A percentile compares a stretch with the other conserved stretches of the same genome.
Conservation (phyloP, 2,113 vertebrate species). For the Chlorodrepanis virens region DNA sequence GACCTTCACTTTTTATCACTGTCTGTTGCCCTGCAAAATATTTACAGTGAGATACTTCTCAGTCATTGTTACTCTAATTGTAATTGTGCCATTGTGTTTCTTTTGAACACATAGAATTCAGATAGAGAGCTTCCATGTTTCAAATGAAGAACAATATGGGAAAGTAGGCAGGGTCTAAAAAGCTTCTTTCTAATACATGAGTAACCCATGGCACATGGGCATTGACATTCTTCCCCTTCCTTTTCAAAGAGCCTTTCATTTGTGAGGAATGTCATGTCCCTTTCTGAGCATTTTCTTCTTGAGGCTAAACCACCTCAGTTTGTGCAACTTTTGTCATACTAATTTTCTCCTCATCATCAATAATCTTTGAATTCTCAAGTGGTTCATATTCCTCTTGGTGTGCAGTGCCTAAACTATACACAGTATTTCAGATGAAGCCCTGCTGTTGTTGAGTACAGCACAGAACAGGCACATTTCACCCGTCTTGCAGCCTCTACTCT, state of each 20-base stretch:
- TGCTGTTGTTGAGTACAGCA: neutral
- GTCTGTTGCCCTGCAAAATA: neutral
- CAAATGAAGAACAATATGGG: neutral
- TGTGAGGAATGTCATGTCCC: neutral
- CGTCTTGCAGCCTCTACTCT: neutral
- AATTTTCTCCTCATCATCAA: neutral
- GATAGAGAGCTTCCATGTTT: neutral
- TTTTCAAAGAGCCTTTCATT: neutral
- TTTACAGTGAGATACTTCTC: neutral
- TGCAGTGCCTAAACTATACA: neutral
- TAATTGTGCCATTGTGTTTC: neutral
- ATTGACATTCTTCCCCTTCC: neutral
- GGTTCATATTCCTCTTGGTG: neutral
- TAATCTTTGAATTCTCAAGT: neutral
- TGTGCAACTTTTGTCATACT: neutral
- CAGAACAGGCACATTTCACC: neutral
- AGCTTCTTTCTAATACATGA: neutral
- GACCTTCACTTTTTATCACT: neutral
- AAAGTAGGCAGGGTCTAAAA: neutral
- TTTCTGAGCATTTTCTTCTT: neutral
- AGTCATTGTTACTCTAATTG: neutral
- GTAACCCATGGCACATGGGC: neutral
- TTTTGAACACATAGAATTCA: neutral
- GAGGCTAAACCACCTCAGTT: neutral
- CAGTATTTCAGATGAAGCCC: neutral